Conservation (phyloP, 2,888 invertebrate genomes). For the Scaptomyza parva region DNA sequence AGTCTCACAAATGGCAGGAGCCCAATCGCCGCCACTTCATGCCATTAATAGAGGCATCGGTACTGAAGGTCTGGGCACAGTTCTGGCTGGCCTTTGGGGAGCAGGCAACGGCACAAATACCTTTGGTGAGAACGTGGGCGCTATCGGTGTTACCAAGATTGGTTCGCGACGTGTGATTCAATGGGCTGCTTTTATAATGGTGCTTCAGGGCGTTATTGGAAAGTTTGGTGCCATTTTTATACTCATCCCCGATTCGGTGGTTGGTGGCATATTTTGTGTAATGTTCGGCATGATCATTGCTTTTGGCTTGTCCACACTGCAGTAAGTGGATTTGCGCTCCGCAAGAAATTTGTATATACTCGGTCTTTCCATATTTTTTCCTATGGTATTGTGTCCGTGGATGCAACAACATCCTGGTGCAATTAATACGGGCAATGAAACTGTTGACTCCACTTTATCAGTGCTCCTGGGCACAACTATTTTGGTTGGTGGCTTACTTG, state of each 20-base stretch:
- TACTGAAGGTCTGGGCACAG: slow-evolving; percentile 93
- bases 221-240: slow-evolving; percentile 93
- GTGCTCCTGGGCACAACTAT: slow-evolving; percentile 92
- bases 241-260: slow-evolving; percentile 92
- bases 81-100: slow-evolving; percentile 94
- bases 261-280: slow-evolving; percentile 92
- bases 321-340: slow-evolving; percentile 93
- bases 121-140: slow-evolving; percentile 95
- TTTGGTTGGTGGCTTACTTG: slow-evolving; percentile 90
- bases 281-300: slow-evolving; percentile 94
- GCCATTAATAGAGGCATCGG: slow-evolving; percentile 95
- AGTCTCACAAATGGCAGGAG: slow-evolving; percentile 93
- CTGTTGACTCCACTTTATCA: slow-evolving; percentile 88
- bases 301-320: slow-evolving; percentile 91
- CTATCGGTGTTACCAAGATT: slow-evolving; percentile 94
- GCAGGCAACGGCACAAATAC: slow-evolving; percentile 94
- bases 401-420: slow-evolving; percentile 88
- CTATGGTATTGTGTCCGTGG: slow-evolving; percentile 91
- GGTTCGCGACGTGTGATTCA: slow-evolving; percentile 93
- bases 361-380: slow-evolving; percentile 94
- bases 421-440: slow-evolving; percentile 88
- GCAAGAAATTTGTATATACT: slow-evolving; percentile 95
- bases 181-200: slow-evolving; percentile 90
- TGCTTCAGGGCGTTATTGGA: slow-evolving; percentile 90
- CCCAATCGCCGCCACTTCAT: slow-evolving; percentile 93